Evolutionary conservation across 92 coral and sea anemone species (phyloP), one percentile per base, ranked within the genome.

Genomic region (Phymanthus crucifer): DNA sequence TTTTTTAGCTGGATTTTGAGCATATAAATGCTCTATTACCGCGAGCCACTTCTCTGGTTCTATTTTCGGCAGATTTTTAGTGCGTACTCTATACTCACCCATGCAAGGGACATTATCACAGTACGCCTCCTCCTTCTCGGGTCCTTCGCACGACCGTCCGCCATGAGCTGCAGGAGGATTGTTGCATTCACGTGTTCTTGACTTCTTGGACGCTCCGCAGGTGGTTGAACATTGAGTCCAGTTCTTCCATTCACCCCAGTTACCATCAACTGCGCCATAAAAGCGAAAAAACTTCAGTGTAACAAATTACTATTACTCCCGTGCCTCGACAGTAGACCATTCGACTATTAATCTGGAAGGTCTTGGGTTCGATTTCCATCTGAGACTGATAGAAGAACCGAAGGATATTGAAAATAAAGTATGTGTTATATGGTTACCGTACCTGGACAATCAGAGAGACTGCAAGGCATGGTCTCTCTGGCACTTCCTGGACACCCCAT

Each of bases 401-500:
- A 43, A 43, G 13, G 24, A 21, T 14, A 21, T 24, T 24, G 10
- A 54, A 54, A 6, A 27, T 24, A 6, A 27, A 27, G 68, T 61
- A 34, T 26, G 29, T 26, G 29, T 29, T 18, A 24, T 9, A 61
- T 24, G 14, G 32, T 5, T 34, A 24, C 8, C 89, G 84, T 86
- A 94, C 98, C 97, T 19, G 99, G 93, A 80, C 99, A 96, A 67
- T 96, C 99, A 1, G 97, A 88, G 78, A 93, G 78, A 83, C 99
- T 96, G 89, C 99, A 96, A 6, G 93, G 94, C 93, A 90, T 96
- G 66, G 84, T 76, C 80, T 96, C 97, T 48, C 97, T 87, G 75
- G 91, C 92, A 23, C 89, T 83, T 47, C 99, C 99, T 32, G 85
- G 85, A 75, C 99, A 96, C 36, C 88, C 89, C 54, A 75, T 85